Conservation (phyloP, 2,888 invertebrate species). For the Dasypolia templi region DNA sequence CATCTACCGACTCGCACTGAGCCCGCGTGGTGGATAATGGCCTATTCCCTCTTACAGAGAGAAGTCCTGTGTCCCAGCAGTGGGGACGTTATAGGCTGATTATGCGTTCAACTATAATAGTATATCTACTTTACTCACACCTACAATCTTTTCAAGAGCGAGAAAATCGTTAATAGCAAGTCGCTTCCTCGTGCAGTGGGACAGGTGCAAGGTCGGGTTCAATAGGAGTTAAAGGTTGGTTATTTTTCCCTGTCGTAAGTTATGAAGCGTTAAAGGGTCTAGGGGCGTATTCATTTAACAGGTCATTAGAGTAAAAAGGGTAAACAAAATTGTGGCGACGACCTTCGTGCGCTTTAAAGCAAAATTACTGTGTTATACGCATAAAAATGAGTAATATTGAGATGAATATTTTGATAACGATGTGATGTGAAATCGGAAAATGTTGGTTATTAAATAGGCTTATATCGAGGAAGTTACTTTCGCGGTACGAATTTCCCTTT, state of each 20-base stretch:
- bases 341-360: constrained; percentile 68
- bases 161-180: neutral
- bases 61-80: no score
- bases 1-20: no score
- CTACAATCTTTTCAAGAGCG: neutral
- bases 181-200: neutral
- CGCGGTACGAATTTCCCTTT: neutral
- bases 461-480: neutral
- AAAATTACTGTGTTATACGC: constrained; percentile 63
- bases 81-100: no score
- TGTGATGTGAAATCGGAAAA: neutral
- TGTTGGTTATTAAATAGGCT: neutral
- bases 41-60: no score
- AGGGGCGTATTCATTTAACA: constrained; percentile 82
- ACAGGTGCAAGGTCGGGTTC: constrained; percentile 34
- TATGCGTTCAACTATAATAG: neutral
- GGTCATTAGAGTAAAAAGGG: constrained; percentile 86
- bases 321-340: constrained; percentile 78
- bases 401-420: constrained; percentile 39
- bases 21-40: no score
- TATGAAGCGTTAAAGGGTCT: constrained; percentile 79
- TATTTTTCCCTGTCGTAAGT: constrained; percentile 76
- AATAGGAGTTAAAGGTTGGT: constrained; percentile 69
- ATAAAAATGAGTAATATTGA: constrained; percentile 54
- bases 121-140: neutral